phyloP scores from a whole-genome alignment of 2,888 invertebrate species.

The Cryptosula pallasiana region DNA sequence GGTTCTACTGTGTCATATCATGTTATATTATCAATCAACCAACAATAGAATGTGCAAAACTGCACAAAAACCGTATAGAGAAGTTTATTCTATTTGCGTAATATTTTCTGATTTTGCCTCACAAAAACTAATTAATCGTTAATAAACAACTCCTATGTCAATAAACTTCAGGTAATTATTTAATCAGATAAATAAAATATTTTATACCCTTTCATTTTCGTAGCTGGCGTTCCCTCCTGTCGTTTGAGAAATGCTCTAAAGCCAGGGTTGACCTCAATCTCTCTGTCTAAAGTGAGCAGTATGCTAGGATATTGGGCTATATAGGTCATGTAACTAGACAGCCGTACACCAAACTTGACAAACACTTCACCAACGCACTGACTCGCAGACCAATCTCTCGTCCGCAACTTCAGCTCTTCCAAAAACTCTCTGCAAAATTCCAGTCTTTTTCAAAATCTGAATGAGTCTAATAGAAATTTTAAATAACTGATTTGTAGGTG shows the following conservation, averaged over 20 bases:
- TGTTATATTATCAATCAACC: too few relatives aligned
- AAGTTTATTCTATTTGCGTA: too few relatives aligned
- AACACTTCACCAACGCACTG: constrained; percentile 49
- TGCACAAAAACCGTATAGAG: too few relatives aligned
- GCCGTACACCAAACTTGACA: constrained; percentile 41
- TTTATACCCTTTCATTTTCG: constrained; percentile 46
- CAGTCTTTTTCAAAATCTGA: not conserved
- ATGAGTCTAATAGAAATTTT: not conserved
- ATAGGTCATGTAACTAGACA: constrained; percentile 47
- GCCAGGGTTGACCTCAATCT: constrained; percentile 41
- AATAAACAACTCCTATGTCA: too few relatives aligned
- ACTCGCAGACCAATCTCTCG: constrained; percentile 41
- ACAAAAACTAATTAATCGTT: too few relatives aligned
- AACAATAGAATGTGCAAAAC: too few relatives aligned
- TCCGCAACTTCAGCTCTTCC: constrained; percentile 41
- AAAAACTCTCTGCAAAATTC: constrained; percentile 32
- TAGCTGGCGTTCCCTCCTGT: constrained; percentile 41
- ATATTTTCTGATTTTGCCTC: too few relatives aligned
- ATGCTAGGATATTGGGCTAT: constrained; percentile 48
- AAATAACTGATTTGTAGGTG: too few relatives aligned
- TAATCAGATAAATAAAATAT: constrained; percentile 26
- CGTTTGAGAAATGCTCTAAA: constrained; percentile 47
- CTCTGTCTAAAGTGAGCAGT: constrained; percentile 42
- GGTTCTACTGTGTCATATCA: too few relatives aligned
- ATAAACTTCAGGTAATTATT: too few relatives aligned